These are phyloP conservation scores for Hyperoplus immaculatus DNA, from an alignment of 2,797 vertebrate genomes.

Conservation along the genomic window DNA sequence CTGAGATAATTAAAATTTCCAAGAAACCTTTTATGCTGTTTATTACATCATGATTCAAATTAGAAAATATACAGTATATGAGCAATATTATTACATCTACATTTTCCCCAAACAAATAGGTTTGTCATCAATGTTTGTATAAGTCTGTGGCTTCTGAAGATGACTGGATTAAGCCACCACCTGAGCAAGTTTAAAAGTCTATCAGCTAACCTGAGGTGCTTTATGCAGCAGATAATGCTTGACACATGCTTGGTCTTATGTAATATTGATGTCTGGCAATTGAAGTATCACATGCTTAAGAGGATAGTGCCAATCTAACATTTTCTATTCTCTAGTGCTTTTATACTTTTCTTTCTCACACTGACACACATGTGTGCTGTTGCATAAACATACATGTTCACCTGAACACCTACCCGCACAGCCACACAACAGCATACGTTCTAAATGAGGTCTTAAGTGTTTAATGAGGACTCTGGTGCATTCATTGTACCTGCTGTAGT, in stretches of 20 bases:
- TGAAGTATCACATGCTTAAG: conserved; percentile 52
- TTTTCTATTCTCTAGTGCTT: conserved; percentile 20
- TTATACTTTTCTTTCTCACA: conserved; percentile 27
- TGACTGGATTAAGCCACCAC: neutral
- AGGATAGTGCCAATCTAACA: conserved; percentile 29
- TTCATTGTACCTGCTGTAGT: conserved; percentile 44
- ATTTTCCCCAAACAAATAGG: conserved; percentile 7
- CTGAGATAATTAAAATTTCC: conserved; percentile 38
- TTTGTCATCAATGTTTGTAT: conserved; percentile 31
- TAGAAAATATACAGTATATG: neutral
- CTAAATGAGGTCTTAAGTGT: conserved; percentile 49
- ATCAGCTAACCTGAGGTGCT: conserved; percentile 32
- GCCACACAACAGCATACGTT: conserved; percentile 13
- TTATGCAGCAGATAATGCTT: conserved; percentile 52
- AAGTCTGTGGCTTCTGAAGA: conserved; percentile 2
- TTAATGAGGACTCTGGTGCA: conserved; percentile 70
- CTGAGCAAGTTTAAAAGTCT: conserved; percentile 11
- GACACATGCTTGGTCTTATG: conserved; percentile 49
- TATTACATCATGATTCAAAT: conserved; percentile 7
- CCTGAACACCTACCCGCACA: conserved; percentile 25
- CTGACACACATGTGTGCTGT: neutral
- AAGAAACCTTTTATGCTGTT: conserved; percentile 7
- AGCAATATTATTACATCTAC: neutral
- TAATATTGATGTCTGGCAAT: conserved; percentile 69
- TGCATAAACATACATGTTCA: neutral